Evolutionary conservation across 2,797 vertebrate species (phyloP).

Genomic region (Muscicapa striata): DNA sequence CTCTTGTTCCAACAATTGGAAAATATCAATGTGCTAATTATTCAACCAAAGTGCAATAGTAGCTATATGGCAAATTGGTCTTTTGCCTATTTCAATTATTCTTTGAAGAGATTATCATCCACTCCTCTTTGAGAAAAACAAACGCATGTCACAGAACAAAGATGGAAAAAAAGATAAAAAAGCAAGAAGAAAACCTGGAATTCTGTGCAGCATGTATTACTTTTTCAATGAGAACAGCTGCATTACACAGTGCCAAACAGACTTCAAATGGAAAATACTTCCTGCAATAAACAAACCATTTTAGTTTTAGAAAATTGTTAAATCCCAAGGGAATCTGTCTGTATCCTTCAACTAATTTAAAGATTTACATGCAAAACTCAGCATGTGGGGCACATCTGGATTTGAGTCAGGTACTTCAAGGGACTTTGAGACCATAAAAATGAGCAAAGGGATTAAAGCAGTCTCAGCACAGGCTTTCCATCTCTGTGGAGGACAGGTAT

Average conservation of each 20-base stretch:
- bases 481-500: not conserved
- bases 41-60: not conserved
- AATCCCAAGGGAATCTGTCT: not conserved
- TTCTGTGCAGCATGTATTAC: not conserved
- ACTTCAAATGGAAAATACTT: not conserved
- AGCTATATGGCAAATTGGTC: not conserved
- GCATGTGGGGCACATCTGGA: not conserved
- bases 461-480: not conserved
- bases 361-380: not conserved
- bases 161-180: not conserved
- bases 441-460: not conserved
- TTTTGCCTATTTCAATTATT: not conserved
- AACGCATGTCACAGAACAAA: not conserved
- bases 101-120: not conserved
- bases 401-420: slow-evolving; percentile 6
- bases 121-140: not conserved
- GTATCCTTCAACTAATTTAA: not conserved
- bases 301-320: not conserved
- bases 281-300: not conserved
- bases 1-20: not conserved
- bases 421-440: not conserved
- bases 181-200: not conserved
- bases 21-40: not conserved
- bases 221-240: not conserved
- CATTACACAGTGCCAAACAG: not conserved